These are phyloP conservation scores for Polia nebulosa DNA, from an alignment of 2,888 invertebrate genomes.

Conservation along the genomic window DNA sequence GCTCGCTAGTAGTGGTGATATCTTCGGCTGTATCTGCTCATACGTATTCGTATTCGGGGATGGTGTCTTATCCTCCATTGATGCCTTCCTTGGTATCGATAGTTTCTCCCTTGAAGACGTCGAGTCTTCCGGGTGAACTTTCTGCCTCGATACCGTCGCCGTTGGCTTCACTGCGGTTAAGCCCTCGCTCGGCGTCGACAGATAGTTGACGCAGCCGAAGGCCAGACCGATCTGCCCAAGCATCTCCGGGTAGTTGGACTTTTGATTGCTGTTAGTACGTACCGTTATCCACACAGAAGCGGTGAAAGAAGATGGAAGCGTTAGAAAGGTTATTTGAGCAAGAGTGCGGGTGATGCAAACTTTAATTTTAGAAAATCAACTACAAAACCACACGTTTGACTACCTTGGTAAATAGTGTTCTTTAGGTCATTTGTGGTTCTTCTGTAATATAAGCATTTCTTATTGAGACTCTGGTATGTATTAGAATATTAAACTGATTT, in stretches of 20 bases:
- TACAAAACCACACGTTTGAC: constrained; percentile 83
- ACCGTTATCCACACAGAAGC: constrained; percentile 77
- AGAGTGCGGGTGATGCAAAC: constrained; percentile 63
- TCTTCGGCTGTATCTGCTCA: constrained; percentile 85
- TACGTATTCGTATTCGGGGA: constrained; percentile 76
- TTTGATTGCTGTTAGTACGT: constrained; percentile 86
- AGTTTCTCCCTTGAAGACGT: constrained; percentile 81
- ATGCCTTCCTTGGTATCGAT: constrained; percentile 79
- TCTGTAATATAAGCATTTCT: constrained; percentile 86
- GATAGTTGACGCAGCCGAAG: constrained; percentile 89
- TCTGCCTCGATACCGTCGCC: constrained; percentile 80
- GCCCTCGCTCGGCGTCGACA: constrained; percentile 81
- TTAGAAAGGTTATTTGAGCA: constrained; percentile 61
- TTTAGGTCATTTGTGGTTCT: constrained; percentile 90
- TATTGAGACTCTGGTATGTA: constrained; percentile 60
- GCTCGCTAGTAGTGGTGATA: constrained; percentile 84
- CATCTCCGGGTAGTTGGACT: constrained; percentile 90
- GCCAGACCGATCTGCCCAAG: constrained; percentile 89
- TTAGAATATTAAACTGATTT: constrained; percentile 59
- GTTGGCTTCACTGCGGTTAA: constrained; percentile 66
- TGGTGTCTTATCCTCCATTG: constrained; percentile 84
- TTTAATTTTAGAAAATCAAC: constrained; percentile 64
- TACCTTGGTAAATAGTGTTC: constrained; percentile 90
- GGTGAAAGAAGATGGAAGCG: constrained; percentile 74
- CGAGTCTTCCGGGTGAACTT: constrained; percentile 86